A percentile compares a stretch with the other conserved stretches of the same genome.
Evolutionary conservation across 2,888 invertebrate species (phyloP).

Genomic region (Nowickia ferox): DNA sequence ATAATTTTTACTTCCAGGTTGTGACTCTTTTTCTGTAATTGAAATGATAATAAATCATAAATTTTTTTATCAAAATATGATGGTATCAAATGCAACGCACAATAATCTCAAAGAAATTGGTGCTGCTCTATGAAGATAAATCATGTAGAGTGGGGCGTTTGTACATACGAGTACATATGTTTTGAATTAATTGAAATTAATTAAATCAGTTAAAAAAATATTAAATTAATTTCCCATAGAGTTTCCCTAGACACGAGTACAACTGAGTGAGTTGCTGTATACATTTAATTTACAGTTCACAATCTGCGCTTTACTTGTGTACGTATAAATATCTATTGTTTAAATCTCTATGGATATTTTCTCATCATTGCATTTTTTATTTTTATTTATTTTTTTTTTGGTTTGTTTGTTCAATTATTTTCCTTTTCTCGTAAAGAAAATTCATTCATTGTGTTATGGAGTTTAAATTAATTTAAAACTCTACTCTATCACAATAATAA

Average conservation of each 20-base stretch:
- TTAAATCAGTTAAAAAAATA: background rate
- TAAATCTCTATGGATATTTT: slow-evolving; percentile 7
- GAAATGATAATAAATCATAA: too few species aligned
- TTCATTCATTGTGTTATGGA: slow-evolving; percentile 24
- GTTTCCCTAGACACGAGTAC: background rate
- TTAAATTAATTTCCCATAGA: background rate
- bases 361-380: background rate
- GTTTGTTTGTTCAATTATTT: background rate
- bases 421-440: slow-evolving; percentile 2
- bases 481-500: slow-evolving; percentile 37
- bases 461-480: slow-evolving; percentile 42
- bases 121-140: too few species aligned
- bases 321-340: slow-evolving; percentile 23
- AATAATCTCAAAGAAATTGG: too few species aligned
- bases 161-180: too few species aligned
- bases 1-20: too few species aligned
- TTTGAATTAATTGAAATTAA: background rate
- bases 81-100: too few species aligned
- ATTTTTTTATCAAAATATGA: too few species aligned
- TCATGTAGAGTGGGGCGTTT: too few species aligned
- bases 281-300: too few species aligned
- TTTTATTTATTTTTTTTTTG: too few species aligned
- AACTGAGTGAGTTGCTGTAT: background rate
- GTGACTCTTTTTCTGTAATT: too few species aligned
- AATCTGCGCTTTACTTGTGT: background rate